Base-by-base conservation (phyloP, 2,888 invertebrate species). In the Ectropis crepuscularia region DNA sequence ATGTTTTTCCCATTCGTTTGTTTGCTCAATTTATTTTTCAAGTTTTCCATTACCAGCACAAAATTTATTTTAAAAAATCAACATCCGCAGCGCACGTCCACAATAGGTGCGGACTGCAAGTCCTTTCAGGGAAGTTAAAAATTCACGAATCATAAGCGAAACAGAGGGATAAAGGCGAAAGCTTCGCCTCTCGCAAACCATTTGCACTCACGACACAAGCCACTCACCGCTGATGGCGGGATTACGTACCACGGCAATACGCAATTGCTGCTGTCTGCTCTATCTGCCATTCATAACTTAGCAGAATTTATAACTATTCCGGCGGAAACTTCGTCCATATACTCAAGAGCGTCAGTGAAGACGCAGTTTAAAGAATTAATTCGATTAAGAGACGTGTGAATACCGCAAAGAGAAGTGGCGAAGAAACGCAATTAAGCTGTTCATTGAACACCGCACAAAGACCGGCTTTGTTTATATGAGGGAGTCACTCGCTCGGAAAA, bases 381-480 rank as follows among this genome's bases (percentile, higher is more conserved):
- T 79, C 77, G 80, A 79, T 84, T 79, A 85, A 78, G 81, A 84
- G 81, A 85, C 79, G 83, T 78, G 79, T 78, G 75, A 80, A 80
- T 74, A 76, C 79, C 77, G 78, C 82, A 81, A 77, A 82, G 79
- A 79, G 80, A 81, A 79, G 78, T 82, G 78, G 78, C 74, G 81
- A 89, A 88, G 87, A 87, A 87, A 86, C 78, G 81, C 86, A 89
- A 90, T 89, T 90, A 89, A 87, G 77, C 86, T 85, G 88, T 87
- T 89, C 89, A 89, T 81, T 90, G 90, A 89, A 83, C 81, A 86
- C 77, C 76, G 71, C 78, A 84, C 83, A 86, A 82, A 85, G 85
- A 82, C 78, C 71, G 77, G 76, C 85, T 86, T 85, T 88, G 87
- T 87, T 87, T 88, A 82, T 84, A 79, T 82, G 80, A 79, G 74